Conservation (phyloP, 2,797 vertebrate genomes). For the Lacerta agilis region DNA sequence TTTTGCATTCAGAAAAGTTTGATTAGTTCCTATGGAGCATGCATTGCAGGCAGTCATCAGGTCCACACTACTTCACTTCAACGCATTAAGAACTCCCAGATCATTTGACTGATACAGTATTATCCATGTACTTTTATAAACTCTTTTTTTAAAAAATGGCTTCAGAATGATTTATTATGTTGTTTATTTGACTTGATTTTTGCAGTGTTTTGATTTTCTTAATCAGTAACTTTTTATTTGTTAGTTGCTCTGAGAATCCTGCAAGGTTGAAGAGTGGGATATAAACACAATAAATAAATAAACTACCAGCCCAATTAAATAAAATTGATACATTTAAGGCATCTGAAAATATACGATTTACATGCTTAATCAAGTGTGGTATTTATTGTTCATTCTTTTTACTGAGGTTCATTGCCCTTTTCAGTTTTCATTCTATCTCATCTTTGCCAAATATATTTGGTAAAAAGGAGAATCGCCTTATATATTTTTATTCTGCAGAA, state of each 20-base stretch:
- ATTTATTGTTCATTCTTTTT: neutral
- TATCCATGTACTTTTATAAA: neutral
- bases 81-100: neutral
- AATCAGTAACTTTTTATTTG: neutral
- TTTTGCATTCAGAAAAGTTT: neutral
- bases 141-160: neutral
- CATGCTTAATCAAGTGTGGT: neutral
- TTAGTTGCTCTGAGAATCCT: neutral
- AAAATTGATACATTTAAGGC: neutral
- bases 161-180: neutral
- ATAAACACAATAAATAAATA: neutral
- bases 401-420: neutral
- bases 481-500: neutral
- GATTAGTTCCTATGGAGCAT: neutral
- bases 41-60: neutral
- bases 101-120: too few relatives aligned
- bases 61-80: neutral
- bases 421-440: neutral
- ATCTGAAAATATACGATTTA: neutral
- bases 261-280: neutral
- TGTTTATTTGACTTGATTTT: neutral
- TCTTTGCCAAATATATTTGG: neutral
- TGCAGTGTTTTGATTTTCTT: neutral
- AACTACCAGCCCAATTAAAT: neutral
- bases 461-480: neutral